phyloP scores from a whole-genome alignment of 1,140 invertebrate species.

The Drosophila dunni region DNA sequence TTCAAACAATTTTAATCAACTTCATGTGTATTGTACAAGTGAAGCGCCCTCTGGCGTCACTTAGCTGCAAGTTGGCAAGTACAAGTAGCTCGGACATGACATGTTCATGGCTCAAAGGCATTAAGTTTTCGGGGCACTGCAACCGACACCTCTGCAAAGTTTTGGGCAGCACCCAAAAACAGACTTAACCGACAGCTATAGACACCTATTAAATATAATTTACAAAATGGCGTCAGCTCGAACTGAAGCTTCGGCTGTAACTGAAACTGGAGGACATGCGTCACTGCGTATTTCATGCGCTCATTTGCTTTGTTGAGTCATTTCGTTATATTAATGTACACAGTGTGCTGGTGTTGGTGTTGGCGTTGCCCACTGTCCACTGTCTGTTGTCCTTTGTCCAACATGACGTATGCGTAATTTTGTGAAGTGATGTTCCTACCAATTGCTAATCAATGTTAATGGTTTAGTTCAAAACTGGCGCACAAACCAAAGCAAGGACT shows the following conservation, averaged over 20 bases:
- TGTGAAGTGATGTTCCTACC: constrained; percentile 48
- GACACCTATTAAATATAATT: constrained; percentile 4
- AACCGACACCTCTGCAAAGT: constrained; percentile 26
- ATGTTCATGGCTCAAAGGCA: neutral
- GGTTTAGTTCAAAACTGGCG: constrained; percentile 31
- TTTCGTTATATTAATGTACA: constrained; percentile 25
- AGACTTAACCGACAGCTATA: neutral
- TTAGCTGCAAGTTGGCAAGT: neutral
- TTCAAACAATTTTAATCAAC: constrained; percentile 1
- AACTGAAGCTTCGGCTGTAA: no score
- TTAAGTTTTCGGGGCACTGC: constrained; percentile 2
- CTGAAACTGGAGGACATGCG: constrained; percentile 36
- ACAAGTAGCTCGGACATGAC: neutral
- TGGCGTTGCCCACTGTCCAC: neutral
- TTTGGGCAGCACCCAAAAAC: neutral
- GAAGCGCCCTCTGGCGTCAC: constrained; percentile 3
- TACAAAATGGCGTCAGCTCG: constrained; percentile 47
- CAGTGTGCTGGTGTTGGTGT: neutral
- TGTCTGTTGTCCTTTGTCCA: constrained; percentile 6
- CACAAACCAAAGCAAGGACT: constrained; percentile 8
- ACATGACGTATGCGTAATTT: constrained; percentile 75
- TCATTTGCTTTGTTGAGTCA: constrained; percentile 57
- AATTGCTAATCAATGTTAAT: constrained; percentile 79
- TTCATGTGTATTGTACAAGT: neutral
- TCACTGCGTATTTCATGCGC: constrained; percentile 42